Base-by-base conservation (phyloP, 23 tunicate species). In the Halocynthia roretzi region DNA sequence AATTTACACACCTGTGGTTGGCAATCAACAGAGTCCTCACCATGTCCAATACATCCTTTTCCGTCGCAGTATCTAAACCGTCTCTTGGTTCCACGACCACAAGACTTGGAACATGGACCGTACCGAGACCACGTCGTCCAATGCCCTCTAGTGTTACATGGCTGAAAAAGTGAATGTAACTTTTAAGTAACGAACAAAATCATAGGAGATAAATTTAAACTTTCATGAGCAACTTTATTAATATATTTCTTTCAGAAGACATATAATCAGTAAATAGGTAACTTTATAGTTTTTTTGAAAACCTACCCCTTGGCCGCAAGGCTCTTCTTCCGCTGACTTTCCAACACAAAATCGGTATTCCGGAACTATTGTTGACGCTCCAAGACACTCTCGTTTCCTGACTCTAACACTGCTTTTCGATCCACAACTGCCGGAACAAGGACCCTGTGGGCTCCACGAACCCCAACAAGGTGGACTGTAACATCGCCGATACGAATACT, bases 381-480 rank as follows among this genome's bases (percentile, higher is more conserved):
- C 78, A 8, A 8, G 5, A 54, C 78, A 74, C 56, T 56, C 56
- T 54, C 78, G 20, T 54, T 8, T 52, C 52, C 78, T 53, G 15
- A 15, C 10, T 54, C 62, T 74, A 0, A 53, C 63, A 12, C 64
- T 64, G 8, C 20, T 19, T 21, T 53, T 53, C 55, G 23, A 22
- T 11, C 62, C 64, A n/a, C 78, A 74, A 12, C 64, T 53, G 9
- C 17, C 56, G 15, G 78, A 74, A 50, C 78, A 74, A 14, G 31
- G 18, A 5, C 60, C 31, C 60, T 14, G 56, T 8, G 49, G 11
- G 20, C 40, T 19, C 78, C 78, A 74, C 15, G 63, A 8, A 14
- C 20, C 62, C 78, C 78, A 74, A 54, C 78, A 74, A 0, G 78
- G 78, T 5, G 78, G 78, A 8, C 64, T 53, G 63, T 74, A 74